Evolutionary conservation across 2,888 invertebrate genomes (phyloP).

Genomic region (Drosophila paranaensis): DNA sequence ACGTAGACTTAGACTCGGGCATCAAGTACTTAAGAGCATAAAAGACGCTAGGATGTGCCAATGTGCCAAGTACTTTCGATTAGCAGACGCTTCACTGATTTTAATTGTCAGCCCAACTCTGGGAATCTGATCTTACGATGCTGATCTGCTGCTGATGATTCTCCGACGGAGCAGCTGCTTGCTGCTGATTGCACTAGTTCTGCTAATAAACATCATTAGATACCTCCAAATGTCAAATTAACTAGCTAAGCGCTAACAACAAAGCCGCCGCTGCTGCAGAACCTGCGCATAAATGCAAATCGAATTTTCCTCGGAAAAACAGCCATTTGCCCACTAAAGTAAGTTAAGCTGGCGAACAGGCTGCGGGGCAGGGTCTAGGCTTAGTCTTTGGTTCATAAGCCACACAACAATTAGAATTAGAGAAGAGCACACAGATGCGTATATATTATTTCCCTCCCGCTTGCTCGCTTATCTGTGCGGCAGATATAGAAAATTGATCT

Average conservation of each 20-base stretch:
- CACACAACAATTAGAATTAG: slow-evolving; percentile 68
- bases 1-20: slow-evolving; percentile 69
- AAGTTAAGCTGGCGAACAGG: slow-evolving; percentile 69
- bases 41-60: slow-evolving; percentile 48
- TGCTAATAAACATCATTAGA: slow-evolving; percentile 52
- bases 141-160: neutral
- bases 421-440: slow-evolving; percentile 14
- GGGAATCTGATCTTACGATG: slow-evolving; percentile 22
- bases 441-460: slow-evolving; percentile 11
- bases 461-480: slow-evolving; percentile 66
- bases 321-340: slow-evolving; percentile 78
- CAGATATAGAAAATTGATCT: slow-evolving; percentile 78
- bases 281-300: slow-evolving; percentile 42
- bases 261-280: slow-evolving; percentile 44
- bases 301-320: slow-evolving; percentile 59
- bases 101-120: slow-evolving; percentile 43
- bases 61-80: slow-evolving; percentile 55
- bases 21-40: slow-evolving; percentile 60
- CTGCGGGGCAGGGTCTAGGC: slow-evolving; percentile 30
- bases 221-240: slow-evolving; percentile 65
- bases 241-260: slow-evolving; percentile 65
- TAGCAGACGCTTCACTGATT: slow-evolving; percentile 66
- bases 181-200: slow-evolving; percentile 39
- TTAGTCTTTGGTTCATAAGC: slow-evolving; percentile 59
- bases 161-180: slow-evolving; percentile 35